These are phyloP conservation scores for Chaenodraco wilsoni DNA, from an alignment of 2,797 vertebrate genomes.

Conservation along the genomic window DNA sequence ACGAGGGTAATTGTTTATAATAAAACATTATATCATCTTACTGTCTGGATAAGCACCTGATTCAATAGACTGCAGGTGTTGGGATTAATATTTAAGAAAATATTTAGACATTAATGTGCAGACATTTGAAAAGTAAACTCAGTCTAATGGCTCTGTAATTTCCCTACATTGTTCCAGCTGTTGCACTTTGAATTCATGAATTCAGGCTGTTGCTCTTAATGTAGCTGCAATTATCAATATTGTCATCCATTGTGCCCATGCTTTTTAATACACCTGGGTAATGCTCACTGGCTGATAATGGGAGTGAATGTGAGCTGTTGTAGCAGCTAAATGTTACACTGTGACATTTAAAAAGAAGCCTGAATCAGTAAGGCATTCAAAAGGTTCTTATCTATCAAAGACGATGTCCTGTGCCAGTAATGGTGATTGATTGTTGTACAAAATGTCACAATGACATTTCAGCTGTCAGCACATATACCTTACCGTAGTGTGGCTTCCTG, in stretches of 20 bases:
- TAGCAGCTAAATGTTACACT: conserved; percentile 64
- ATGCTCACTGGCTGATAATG: conserved; percentile 49
- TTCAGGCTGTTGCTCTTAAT: conserved; percentile 30
- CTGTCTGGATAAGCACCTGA: conserved; percentile 48
- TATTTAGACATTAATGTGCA: conserved; percentile 54
- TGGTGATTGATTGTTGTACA: conserved; percentile 76
- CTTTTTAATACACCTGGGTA: conserved; percentile 49
- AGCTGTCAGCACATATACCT: conserved; percentile 73
- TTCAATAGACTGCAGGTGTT: conserved; percentile 43
- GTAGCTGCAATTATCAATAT: conserved; percentile 49
- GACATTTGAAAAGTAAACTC: conserved; percentile 58
- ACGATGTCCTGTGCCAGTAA: conserved; percentile 64
- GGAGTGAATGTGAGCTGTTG: conserved; percentile 55
- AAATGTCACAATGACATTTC: conserved; percentile 83
- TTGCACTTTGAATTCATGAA: conserved; percentile 51
- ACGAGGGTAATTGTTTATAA: conserved; percentile 12
- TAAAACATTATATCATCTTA: conserved; percentile 34
- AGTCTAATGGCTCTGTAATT: conserved; percentile 68
- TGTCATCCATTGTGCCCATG: conserved; percentile 37
- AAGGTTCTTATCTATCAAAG: conserved; percentile 75
- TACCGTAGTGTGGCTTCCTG: conserved; percentile 65
- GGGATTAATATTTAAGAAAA: conserved; percentile 37
- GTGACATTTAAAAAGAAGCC: conserved; percentile 76
- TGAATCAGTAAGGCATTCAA: conserved; percentile 67
- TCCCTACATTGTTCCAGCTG: conserved; percentile 73